Conservation (phyloP, 2,797 vertebrate species). For the Enteromius mattozi region DNA sequence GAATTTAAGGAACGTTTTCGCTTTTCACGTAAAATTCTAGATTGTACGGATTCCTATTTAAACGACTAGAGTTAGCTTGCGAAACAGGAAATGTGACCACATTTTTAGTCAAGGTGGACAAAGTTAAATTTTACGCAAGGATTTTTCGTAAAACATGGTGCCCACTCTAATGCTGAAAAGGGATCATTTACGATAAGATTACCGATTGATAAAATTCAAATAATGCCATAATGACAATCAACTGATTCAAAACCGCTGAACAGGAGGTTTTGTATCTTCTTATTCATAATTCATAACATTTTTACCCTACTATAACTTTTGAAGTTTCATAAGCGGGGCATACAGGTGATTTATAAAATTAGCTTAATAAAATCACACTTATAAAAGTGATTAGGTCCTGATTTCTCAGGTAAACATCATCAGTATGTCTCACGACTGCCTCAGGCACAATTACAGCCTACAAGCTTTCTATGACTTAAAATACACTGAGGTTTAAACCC, state of each 20-base stretch:
- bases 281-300: conserved; percentile 5
- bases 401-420: conserved; percentile 39
- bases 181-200: not conserved
- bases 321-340: conserved; percentile 20
- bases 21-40: not conserved
- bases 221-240: not conserved
- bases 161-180: not conserved
- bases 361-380: conserved; percentile 33
- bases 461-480: conserved; percentile 47
- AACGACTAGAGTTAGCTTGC: not conserved
- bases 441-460: conserved; percentile 47
- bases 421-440: conserved; percentile 25
- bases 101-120: not conserved
- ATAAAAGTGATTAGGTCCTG: conserved; percentile 38
- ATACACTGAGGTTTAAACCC: conserved; percentile 63
- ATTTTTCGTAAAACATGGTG: not conserved
- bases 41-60: not conserved
- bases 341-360: conserved; percentile 28
- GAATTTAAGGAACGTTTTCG: not conserved
- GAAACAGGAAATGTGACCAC: not conserved
- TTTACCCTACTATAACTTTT: conserved; percentile 22
- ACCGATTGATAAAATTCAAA: not conserved
- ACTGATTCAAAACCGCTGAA: conserved; percentile 24
- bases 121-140: not conserved
- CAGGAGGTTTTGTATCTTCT: conserved; percentile 2